These are phyloP conservation scores for Malurus melanocephalus DNA, from an alignment of 2,113 vertebrate genomes.

Conservation along the genomic window DNA sequence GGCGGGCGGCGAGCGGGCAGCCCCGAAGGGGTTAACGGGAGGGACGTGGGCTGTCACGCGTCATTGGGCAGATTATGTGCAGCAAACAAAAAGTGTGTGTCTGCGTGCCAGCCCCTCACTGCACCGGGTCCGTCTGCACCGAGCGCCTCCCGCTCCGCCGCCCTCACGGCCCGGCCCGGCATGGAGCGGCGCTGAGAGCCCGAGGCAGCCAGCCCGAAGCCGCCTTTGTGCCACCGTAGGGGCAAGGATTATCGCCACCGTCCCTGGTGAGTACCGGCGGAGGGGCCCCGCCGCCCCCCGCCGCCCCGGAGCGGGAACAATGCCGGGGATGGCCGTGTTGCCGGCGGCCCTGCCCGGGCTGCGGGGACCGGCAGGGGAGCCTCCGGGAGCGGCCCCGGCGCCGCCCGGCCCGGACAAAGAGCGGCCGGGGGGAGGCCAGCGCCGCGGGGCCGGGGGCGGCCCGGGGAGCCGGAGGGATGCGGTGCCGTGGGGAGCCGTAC, in stretches of 20 bases:
- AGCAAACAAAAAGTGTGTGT: constrained; percentile 98
- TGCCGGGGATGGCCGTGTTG: not conserved
- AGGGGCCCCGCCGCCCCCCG: not conserved
- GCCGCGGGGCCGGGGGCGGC: not conserved
- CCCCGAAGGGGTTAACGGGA: constrained; percentile 92
- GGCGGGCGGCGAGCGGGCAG: constrained; percentile 37
- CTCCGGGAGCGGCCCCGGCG: not conserved
- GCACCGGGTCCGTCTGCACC: constrained; percentile 85
- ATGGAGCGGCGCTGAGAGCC: constrained; percentile 77
- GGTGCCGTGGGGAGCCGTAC: not conserved
- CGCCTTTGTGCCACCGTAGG: constrained; percentile 17
- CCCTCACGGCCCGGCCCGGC: constrained; percentile 52
- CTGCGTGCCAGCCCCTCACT: constrained; percentile 91
- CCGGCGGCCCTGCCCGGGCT: not conserved
- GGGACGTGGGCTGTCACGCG: constrained; percentile 93
- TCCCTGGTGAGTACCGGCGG: constrained; percentile 67
- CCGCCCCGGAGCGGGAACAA: not conserved
- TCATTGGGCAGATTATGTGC: constrained; percentile 98
- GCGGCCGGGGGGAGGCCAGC: not conserved
- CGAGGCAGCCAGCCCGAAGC: not conserved
- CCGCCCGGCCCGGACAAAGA: constrained; percentile 23
- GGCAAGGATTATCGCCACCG: constrained; percentile 35
- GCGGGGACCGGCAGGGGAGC: not conserved
- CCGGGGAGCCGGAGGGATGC: not conserved
- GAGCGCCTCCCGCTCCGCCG: not conserved